Evolutionary conservation across 2,888 invertebrate species (phyloP), one percentile per base, ranked within the genome.

Genomic region (Hirtodrosophila histrioides): DNA sequence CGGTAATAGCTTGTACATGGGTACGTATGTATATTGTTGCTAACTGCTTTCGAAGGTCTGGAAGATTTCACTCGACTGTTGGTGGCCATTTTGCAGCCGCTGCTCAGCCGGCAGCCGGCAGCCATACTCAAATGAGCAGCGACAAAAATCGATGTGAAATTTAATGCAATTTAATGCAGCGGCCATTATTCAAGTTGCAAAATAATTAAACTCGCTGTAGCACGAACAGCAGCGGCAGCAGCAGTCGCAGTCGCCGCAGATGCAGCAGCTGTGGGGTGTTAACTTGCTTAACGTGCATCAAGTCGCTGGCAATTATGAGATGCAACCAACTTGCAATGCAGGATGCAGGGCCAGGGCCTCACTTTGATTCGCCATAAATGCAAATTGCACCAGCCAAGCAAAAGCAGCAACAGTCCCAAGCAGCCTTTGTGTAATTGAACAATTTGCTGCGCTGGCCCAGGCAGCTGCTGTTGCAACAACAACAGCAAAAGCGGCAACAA

Each of bases 351-450:
- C 57, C 55, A 57, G 61, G 60, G 56, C 60, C 61, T 54, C 57
- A 65, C 81, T 81, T 84, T 81, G 87, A 84, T 84, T 81, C 81
- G 82, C 82, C 78, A 81, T 85, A 67, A 86, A 82, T 86, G 87
- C 85, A 86, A 86, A 86, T 81, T 80, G 62, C 58, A 10, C 51
- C 40, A 48, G 9, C 39, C 48, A 43, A 50, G 29, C 46, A 58
- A 4, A 51, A 60, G 9, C 46, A 50, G 11, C 66, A 62, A 33
- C 51, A 44, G 58, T 67, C 57, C 57, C 53, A 37, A 33, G 43
- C 76, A 61, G 75, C 57, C 70, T 50, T 65, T 77, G 81, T 75
- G 83, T 84, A 88, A 84, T 84, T 84, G 88, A 86, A 84, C 83
- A 88, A 84, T 84, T 84, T 84, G 86, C 76, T 82, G 63, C 83